Evolutionary conservation across 1,140 invertebrate species (phyloP).

Genomic region (Cydia strobilella): DNA sequence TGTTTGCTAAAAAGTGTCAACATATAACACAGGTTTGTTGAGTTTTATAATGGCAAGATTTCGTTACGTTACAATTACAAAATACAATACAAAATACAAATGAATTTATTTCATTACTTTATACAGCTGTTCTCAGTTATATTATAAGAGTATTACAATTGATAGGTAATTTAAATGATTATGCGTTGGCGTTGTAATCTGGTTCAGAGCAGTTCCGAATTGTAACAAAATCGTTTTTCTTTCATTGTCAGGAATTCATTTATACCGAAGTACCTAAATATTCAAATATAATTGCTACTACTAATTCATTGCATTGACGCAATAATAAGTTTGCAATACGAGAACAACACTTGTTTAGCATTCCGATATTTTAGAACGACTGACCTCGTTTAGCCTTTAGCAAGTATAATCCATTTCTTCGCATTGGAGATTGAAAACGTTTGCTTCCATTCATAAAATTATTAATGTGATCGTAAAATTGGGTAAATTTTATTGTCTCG

Average conservation of each 20-base stretch:
- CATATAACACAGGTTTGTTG: too few species aligned
- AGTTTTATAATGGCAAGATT: not conserved
- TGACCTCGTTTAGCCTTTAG: constrained; percentile 59
- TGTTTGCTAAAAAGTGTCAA: too few species aligned
- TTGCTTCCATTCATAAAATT: constrained; percentile 80
- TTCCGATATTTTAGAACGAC: constrained; percentile 53
- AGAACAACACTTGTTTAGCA: constrained; percentile 46
- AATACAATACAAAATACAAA: too few species aligned
- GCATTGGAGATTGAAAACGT: constrained; percentile 70
- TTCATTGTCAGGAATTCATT: constrained; percentile 12
- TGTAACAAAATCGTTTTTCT: not conserved
- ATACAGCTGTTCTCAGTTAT: too few species aligned
- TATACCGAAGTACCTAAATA: too few species aligned
- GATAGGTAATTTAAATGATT: not conserved
- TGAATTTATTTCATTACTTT: too few species aligned
- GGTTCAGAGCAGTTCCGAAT: not conserved
- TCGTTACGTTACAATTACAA: not conserved
- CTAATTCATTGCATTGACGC: constrained; percentile 17
- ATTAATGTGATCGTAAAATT: constrained; percentile 80
- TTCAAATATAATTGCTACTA: constrained; percentile 5
- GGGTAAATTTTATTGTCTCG: constrained; percentile 80
- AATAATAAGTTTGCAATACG: constrained; percentile 2
- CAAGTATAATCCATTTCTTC: constrained; percentile 68
- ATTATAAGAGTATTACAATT: too few species aligned
- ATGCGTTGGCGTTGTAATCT: not conserved